Evolutionary conservation across 2,888 invertebrate species (phyloP).

Genomic region (Andrena flavipes): DNA sequence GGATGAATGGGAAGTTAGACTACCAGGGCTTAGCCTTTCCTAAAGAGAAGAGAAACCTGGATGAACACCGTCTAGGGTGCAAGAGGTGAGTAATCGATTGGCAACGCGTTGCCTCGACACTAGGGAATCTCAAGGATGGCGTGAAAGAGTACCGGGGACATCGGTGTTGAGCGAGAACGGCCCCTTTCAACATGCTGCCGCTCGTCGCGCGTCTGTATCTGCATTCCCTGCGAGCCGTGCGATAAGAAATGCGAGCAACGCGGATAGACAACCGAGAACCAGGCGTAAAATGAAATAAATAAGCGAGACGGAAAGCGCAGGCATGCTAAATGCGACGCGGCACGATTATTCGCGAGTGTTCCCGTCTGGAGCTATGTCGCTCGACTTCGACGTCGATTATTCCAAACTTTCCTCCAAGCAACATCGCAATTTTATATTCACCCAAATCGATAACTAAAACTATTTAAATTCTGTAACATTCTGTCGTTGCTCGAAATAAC

Average conservation of each 20-base stretch:
- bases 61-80: too few relatives aligned
- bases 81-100: background rate
- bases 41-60: too few relatives aligned
- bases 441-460: too few relatives aligned
- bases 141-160: background rate
- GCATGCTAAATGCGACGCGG: constrained; percentile 51
- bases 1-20: too few relatives aligned
- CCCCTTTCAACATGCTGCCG: constrained; percentile 28
- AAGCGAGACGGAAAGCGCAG: constrained; percentile 56
- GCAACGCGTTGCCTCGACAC: constrained; percentile 15
- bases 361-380: background rate
- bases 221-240: constrained; percentile 29
- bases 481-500: too few relatives aligned
- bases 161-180: constrained; percentile 20
- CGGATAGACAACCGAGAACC: constrained; percentile 38
- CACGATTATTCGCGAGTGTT: constrained; percentile 32
- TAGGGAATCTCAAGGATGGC: background rate
- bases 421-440: too few relatives aligned
- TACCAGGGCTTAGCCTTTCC: too few relatives aligned
- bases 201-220: constrained; percentile 10
- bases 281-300: constrained; percentile 44
- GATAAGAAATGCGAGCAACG: constrained; percentile 43
- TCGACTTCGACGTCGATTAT: too few relatives aligned
- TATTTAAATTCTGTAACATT: too few relatives aligned
- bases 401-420: too few relatives aligned